Base-by-base conservation (phyloP, 2,113 vertebrate genomes). In the Hymenochirus boettgeri region DNA sequence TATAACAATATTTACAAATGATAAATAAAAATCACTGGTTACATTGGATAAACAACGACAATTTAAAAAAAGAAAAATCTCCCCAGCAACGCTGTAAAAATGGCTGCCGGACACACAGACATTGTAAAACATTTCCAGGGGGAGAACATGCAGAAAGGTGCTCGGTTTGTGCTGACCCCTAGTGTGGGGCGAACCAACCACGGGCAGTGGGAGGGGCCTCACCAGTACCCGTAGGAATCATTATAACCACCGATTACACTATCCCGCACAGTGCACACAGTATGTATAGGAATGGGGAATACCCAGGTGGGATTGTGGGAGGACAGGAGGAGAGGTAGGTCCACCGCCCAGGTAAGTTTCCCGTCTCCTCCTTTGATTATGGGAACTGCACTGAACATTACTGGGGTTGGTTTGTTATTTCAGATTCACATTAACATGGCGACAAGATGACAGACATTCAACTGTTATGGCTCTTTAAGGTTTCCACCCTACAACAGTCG, bases 1-100 rank as follows among this genome's bases (percentile, higher is more conserved):
- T 71, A 69, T 75, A 80, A 82, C 74, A 79, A 70, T 84, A 85
- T 85, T 83, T 84, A 84, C 82, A 85, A 82, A 81, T 76, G 70
- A 76, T 84, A 85, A 85, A 85, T 82, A 84, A 83, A n/a, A 65
- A 75, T 50, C 65, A 67, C n/a, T 23, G 26, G 31, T 31, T 67
- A 33, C 12, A n/a, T n/a, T n/a, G n/a, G n/a, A n/a, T 66, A 57
- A 58, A 56, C 56, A 52, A 53, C 22, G 42, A 67, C 42, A 53
- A 48, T 50, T 39, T 27, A 39, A 56, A 46, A 35, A 35, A 65
- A 76, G 72, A 79, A 73, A 73, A 75, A 57, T 67, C 66, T 81
- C 82, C 76, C 69, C 67, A 71, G 9, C 65, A 74, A 61, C 74
- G 80, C 77, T 74, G n/a, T n/a, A n/a, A 77, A 81, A 63, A 82